phyloP scores from a whole-genome alignment of 2,113 vertebrate genomes.

The Hyaena hyaena region DNA sequence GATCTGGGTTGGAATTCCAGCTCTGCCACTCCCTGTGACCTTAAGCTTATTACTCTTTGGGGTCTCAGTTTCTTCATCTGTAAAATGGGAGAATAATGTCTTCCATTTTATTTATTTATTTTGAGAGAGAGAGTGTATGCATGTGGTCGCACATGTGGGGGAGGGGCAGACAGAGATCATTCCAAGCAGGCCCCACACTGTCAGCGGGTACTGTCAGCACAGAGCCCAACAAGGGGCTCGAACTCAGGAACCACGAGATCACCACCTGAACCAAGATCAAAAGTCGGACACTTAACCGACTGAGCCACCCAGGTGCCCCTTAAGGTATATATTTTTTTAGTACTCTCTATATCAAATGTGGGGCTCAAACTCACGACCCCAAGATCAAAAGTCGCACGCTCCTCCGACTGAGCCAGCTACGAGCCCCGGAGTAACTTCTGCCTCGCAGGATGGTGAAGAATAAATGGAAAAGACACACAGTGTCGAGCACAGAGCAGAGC shows the following conservation, averaged over 20 bases:
- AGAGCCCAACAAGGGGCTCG: too few species aligned
- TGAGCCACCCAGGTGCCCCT: too few species aligned
- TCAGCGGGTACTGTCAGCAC: too few species aligned
- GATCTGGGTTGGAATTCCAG: neutral
- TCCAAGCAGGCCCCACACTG: too few species aligned
- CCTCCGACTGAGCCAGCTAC: neutral
- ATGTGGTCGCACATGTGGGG: too few species aligned
- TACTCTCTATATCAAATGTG: neutral
- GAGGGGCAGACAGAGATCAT: too few species aligned
- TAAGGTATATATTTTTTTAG: neutral
- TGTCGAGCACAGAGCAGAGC: too few species aligned
- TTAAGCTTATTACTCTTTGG: neutral
- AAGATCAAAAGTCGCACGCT: neutral
- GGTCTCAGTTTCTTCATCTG: neutral
- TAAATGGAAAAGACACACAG: neutral
- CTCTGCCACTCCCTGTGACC: neutral
- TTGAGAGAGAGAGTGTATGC: too few species aligned
- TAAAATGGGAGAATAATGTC: neutral
- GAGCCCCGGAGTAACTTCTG: neutral
- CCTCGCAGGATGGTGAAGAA: neutral
- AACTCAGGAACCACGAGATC: too few species aligned
- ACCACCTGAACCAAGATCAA: too few species aligned
- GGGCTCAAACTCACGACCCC: neutral
- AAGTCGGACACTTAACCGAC: too few species aligned
- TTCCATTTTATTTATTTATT: neutral